A percentile compares a stretch with the other conserved stretches of the same genome.
phyloP scores from a whole-genome alignment of 2,888 invertebrate species.

The Athripsodes cinereus region DNA sequence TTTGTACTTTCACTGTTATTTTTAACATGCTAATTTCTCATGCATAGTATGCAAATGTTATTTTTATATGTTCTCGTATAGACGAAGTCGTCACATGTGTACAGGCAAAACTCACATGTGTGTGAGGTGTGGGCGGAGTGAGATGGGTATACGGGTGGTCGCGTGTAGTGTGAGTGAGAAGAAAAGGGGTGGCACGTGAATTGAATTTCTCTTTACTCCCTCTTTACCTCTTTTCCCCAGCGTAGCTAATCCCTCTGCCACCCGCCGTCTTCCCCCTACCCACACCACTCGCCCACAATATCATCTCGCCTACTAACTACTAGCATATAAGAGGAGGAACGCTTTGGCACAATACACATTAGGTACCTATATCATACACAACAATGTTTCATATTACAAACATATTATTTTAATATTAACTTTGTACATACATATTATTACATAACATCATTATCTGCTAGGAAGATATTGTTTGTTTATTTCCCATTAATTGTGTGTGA shows the following conservation, averaged over 20 bases:
- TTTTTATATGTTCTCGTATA: too few relatives aligned
- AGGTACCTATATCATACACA: too few relatives aligned
- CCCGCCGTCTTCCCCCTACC: background rate
- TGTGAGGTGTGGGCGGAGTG: conserved; percentile 12
- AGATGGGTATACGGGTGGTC: conserved; percentile 2
- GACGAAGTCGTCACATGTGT: too few relatives aligned
- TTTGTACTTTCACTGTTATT: too few relatives aligned
- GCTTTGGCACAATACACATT: conserved; percentile 27
- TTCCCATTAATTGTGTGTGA: too few relatives aligned
- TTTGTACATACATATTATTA: too few relatives aligned
- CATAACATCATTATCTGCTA: too few relatives aligned
- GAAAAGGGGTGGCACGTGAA: conserved; percentile 25
- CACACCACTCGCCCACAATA: background rate
- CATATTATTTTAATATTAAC: too few relatives aligned
- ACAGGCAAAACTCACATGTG: conserved; percentile 21
- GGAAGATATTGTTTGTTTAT: too few relatives aligned
- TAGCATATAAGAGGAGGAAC: conserved; percentile 11
- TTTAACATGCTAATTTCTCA: too few relatives aligned
- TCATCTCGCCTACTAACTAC: background rate
- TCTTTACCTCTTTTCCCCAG: conserved; percentile 10
- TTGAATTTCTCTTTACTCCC: conserved; percentile 24
- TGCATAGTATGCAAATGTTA: too few relatives aligned
- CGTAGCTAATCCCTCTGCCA: conserved; percentile 4
- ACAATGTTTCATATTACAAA: too few relatives aligned
- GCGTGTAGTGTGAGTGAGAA: conserved; percentile 13